Evolutionary conservation across 2,113 vertebrate species (phyloP), one percentile per base, ranked within the genome.

Genomic region (Centropus bengalensis): DNA sequence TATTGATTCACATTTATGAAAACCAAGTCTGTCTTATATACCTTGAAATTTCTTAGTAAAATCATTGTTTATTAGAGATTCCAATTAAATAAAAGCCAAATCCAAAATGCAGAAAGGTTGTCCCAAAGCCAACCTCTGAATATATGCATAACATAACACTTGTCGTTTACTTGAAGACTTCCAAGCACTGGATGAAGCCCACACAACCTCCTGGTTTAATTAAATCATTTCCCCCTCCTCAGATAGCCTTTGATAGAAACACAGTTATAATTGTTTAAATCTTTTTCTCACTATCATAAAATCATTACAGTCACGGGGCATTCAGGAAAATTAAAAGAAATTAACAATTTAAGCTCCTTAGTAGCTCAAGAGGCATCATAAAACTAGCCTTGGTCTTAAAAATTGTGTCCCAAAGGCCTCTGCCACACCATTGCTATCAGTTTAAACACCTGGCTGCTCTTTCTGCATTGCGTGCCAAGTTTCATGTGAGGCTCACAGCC

Each of bases 381-480:
- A 79, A 62, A 33, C 19, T 8, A 20, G 7, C 32, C 49, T 58
- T 14, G 33, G 60, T 38, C 30, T 44, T 27, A 73, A 60, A 55
- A 42, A n/a, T 4, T 10, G 7, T 42, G 15, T 26, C 45, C 60
- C 33, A 54, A 66, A 78, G 52, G 26, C 45, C 40, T 21, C 2
- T 1, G 66, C 24, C 67, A 42, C 33, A n/a, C 19, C 54, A 55
- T 32, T 47, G 30, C 28, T 32, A 22, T 27, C 1, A 0, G 22
- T 27, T 49, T 27, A 63, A 63, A 63, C 8, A 32, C 0, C 0
- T 5, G 15, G 30, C 18, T 24, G 14, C 23, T 7, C 11, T 70
- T 76, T 8, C 42, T 30, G 23, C 36, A 14, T 22, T 1, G 1
- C 2, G 0, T 52, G 51, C 51, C 14, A 26, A 27, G 7, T 27